Conservation (phyloP, 2,888 invertebrate species). For the Gerosis bhagava region DNA sequence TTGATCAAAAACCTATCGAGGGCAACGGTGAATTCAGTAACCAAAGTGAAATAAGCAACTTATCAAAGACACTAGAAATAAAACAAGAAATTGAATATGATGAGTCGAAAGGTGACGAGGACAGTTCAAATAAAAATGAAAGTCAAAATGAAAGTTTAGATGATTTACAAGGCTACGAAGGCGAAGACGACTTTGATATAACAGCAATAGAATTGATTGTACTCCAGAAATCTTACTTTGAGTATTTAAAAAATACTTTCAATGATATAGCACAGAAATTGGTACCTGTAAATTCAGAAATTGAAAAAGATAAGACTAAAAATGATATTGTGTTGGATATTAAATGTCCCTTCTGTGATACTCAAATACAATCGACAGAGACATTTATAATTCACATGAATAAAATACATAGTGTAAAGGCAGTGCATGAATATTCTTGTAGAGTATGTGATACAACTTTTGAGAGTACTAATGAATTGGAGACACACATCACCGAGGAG, state of each 20-base stretch:
- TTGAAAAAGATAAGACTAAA: slow-evolving; percentile 52
- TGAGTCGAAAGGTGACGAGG: slow-evolving; percentile 31
- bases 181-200: slow-evolving; percentile 71
- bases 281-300: slow-evolving; percentile 52
- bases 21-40: no score
- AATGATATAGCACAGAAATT: slow-evolving; percentile 50
- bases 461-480: slow-evolving; percentile 57
- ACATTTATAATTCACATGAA: slow-evolving; percentile 56
- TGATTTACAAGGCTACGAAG: slow-evolving; percentile 51
- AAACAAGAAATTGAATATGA: slow-evolving; percentile 47
- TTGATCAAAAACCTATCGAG: slow-evolving; percentile 45
- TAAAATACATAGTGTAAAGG: slow-evolving; percentile 63
- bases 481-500: slow-evolving; percentile 54
- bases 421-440: slow-evolving; percentile 58
- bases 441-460: slow-evolving; percentile 65
- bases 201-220: slow-evolving; percentile 69
- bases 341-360: slow-evolving; percentile 58
- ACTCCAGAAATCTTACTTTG: slow-evolving; percentile 64
- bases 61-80: slow-evolving; percentile 44
- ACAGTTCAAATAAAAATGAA: slow-evolving; percentile 31
- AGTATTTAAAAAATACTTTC: slow-evolving; percentile 55
- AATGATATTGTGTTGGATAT: slow-evolving; percentile 45
- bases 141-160: slow-evolving; percentile 33
- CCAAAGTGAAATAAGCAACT: slow-evolving; percentile 24
- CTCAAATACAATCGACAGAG: slow-evolving; percentile 44